Evolutionary conservation across 1,140 invertebrate species (phyloP).

Genomic region (Sesamia nonagrioides): DNA sequence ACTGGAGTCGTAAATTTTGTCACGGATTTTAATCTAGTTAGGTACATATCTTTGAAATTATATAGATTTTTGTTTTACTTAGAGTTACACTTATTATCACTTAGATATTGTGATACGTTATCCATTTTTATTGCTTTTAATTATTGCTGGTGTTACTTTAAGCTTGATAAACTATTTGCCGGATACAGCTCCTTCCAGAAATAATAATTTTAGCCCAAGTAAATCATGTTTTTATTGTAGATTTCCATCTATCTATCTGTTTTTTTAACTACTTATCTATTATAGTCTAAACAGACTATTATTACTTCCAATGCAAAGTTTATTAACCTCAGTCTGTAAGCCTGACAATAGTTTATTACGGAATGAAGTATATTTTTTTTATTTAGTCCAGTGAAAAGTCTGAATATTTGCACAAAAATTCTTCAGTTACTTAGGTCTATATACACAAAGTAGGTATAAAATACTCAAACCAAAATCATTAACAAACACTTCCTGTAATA

Average conservation of each 20-base stretch:
- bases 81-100: not conserved
- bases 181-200: not conserved
- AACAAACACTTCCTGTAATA: no score
- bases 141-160: not conserved
- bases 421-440: no score
- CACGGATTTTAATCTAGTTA: constrained; percentile 13
- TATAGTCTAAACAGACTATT: no score
- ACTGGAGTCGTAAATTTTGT: constrained; percentile 19
- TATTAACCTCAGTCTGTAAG: not conserved
- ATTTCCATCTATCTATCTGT: not conserved
- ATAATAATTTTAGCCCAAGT: constrained; percentile 3
- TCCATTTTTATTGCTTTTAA: constrained; percentile 23
- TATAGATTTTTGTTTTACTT: not conserved
- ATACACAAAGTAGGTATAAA: no score
- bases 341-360: not conserved
- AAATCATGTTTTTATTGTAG: not conserved
- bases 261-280: not conserved
- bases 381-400: no score
- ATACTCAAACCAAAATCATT: no score
- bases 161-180: constrained; percentile 14
- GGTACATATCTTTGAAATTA: not conserved
- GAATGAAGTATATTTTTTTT: no score
- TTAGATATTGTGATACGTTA: constrained; percentile 17
- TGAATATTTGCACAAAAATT: no score
- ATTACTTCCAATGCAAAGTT: no score